phyloP scores from a whole-genome alignment of 2,113 vertebrate genomes.

The Corythornis madagascariensis region DNA sequence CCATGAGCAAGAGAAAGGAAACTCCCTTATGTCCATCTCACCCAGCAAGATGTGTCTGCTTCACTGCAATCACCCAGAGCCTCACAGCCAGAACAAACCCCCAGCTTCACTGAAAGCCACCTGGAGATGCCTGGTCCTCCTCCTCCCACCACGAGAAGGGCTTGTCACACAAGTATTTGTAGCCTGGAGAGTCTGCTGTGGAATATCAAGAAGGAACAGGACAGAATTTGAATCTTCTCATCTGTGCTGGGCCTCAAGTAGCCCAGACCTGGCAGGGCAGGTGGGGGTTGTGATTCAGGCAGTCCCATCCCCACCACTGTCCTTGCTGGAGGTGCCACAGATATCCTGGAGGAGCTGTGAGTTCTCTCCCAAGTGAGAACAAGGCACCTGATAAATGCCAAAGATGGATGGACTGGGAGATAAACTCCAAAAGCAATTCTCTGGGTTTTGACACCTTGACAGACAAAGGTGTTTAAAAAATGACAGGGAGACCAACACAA shows the following conservation, averaged over 20 bases:
- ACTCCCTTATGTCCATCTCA: rapidly evolving
- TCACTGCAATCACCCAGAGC: not conserved
- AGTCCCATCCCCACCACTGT: not conserved
- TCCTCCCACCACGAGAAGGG: not conserved
- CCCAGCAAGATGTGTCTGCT: not conserved
- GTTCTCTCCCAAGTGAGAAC: not conserved
- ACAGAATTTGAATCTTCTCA: not conserved
- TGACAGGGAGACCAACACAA: not conserved
- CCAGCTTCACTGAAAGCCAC: not conserved
- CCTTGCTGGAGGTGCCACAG: not conserved
- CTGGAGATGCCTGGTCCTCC: not conserved
- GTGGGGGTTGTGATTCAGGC: not conserved
- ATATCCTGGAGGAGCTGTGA: not conserved
- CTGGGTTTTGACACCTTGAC: constrained; percentile 48
- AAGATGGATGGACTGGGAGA: constrained; percentile 20
- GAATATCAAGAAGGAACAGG: not conserved
- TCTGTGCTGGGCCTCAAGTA: not conserved
- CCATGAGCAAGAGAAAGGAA: not conserved
- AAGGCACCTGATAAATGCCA: not conserved
- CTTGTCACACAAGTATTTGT: not conserved
- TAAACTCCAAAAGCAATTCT: constrained; percentile 26
- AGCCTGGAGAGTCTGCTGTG: not conserved
- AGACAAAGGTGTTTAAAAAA: not conserved
- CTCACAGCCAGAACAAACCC: not conserved
- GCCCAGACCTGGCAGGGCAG: not conserved